Evolutionary conservation across 2,113 vertebrate genomes (phyloP).

Genomic region (Pedionomus torquatus): DNA sequence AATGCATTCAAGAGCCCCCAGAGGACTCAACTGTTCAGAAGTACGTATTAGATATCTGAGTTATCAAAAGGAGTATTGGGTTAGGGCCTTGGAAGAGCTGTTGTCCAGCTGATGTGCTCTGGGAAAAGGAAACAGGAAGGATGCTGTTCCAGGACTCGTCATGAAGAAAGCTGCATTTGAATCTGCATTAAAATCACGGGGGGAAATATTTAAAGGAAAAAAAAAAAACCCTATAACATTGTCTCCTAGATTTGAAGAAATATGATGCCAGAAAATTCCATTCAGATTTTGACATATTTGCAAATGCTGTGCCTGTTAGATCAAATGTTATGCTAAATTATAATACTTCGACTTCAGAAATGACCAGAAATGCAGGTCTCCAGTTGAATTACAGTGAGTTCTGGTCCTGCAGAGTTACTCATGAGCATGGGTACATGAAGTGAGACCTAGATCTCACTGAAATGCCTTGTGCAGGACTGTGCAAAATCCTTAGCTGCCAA

Average conservation of each 20-base stretch:
- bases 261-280: not conserved
- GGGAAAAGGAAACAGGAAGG: not conserved
- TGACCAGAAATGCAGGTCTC: not conserved
- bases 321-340: not conserved
- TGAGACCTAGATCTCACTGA: not conserved
- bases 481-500: not conserved
- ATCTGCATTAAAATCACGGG: not conserved
- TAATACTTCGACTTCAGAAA: not conserved
- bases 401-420: not conserved
- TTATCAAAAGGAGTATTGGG: not conserved
- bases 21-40: not conserved
- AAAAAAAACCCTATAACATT: accelerated
- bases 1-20: not conserved
- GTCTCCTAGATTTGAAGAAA: not conserved
- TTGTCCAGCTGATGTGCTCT: not conserved
- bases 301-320: not conserved
- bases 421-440: not conserved
- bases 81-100: not conserved
- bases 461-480: not conserved
- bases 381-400: not conserved
- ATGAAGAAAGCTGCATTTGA: not conserved
- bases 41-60: not conserved
- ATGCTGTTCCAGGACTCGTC: not conserved
- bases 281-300: not conserved
- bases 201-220: not conserved